Percentiles rank a stretch among this genome's conserved stretches.
Evolutionary conservation across 2,888 invertebrate genomes (phyloP).

Genomic region (Nomada fucata): DNA sequence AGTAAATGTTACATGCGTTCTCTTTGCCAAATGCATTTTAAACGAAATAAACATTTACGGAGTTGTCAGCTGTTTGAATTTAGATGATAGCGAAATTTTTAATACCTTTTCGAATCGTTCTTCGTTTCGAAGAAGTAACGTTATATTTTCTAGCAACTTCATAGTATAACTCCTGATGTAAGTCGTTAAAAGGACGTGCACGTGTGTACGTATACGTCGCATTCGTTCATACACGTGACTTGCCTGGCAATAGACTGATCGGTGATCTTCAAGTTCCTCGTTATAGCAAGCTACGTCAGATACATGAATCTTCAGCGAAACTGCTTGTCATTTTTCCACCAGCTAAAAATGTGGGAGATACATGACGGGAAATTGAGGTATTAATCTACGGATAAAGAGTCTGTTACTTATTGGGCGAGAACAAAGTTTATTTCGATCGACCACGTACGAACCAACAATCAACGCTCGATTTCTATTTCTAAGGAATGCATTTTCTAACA

Average conservation of each 20-base stretch:
- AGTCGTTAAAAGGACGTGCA: neutral
- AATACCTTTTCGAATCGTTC: neutral
- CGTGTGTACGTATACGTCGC: neutral
- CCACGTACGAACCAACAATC: constrained; percentile 10
- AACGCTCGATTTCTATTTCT: neutral
- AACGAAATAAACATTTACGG: no score
- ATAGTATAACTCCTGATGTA: neutral
- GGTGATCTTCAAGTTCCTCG: constrained; percentile 23
- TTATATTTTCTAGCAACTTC: neutral
- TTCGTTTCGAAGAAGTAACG: neutral
- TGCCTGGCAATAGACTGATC: constrained; percentile 38
- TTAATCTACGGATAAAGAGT: neutral
- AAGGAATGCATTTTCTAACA: no score
- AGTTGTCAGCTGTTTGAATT: no score
- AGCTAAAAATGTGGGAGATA: constrained; percentile 2
- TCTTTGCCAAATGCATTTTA: no score
- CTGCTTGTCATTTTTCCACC: constrained; percentile 6
- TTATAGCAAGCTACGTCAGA: neutral
- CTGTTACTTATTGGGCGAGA: constrained; percentile 22
- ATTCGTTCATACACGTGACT: neutral
- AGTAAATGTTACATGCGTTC: no score
- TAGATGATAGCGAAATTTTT: neutral
- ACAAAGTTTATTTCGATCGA: constrained; percentile 16
- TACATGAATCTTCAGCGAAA: constrained; percentile 18
- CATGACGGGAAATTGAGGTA: constrained; percentile 6